Base-by-base conservation (phyloP, 2,113 vertebrate species). In the Lampris incognitus region DNA sequence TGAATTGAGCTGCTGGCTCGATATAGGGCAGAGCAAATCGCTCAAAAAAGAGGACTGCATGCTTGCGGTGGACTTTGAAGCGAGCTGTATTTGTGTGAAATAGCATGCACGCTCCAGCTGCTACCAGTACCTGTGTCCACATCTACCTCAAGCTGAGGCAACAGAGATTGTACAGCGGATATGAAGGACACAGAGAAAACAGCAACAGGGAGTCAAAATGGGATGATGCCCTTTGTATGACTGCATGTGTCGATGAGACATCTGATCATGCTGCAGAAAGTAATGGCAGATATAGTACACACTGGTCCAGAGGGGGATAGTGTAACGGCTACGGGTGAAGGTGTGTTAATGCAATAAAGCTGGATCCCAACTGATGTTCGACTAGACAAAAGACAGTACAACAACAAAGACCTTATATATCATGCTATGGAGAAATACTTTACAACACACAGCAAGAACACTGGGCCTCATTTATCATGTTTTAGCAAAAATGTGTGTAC, bases 71-170 rank as follows among this genome's bases (percentile, higher is more conserved):
- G 36, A 9, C 36, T 77, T 66, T 81, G 55, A 67, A 66, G 78
- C 74, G n/a, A 9, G 58, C 37, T 62, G n/a, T 38, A 70, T 71
- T 37, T 74, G 61, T 40, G 44, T 40, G 54, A 24, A 40, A 57
- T 75, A 85, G 61, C 71, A 87, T 84, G 83, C 81, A 67, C 36
- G 48, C n/a, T 13, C 39, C 63, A 9, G 57, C 80, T 83, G 66
- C 44, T 38, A 37, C 90, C 85, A 65, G 94, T 96, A 96, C 94
- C 95, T 96, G 95, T 90, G 92, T 91, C 94, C 93, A 92, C 88
- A 92, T 93, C 93, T 95, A 95, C 86, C 85, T 92, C 94, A 92
- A 90, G 91, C 93, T n/a, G 94, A 69, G 89, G 90, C 93, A 95
- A 91, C 90, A 89, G 89, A 92, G 93, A 95, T 95, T 96, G 91